A percentile compares a stretch with the other conserved stretches of the same genome.
Conservation (phyloP, 1,140 invertebrate genomes). For the Tetraneura akinire region DNA sequence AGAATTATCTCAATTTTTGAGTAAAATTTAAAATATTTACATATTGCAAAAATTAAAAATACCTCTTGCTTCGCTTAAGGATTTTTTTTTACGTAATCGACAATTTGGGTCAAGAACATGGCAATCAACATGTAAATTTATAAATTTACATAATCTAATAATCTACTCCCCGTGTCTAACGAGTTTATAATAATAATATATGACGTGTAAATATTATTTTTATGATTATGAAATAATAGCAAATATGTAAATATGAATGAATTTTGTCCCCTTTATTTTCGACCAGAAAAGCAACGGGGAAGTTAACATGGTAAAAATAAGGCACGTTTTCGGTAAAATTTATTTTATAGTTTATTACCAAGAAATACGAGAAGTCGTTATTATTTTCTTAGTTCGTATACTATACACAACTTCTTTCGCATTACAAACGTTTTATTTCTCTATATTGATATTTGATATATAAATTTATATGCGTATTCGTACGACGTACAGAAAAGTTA, state of each 20-base stretch:
- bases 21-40: too few species aligned
- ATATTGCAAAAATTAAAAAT: too few species aligned
- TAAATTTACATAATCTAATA: slow-evolving; percentile 42
- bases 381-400: slow-evolving; percentile 5
- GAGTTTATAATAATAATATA: slow-evolving; percentile 24
- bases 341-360: too few species aligned
- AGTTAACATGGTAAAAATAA: too few species aligned
- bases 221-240: too few species aligned
- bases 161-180: slow-evolving; percentile 15
- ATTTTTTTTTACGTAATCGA: slow-evolving; percentile 20
- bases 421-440: not conserved
- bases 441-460: too few species aligned
- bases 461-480: too few species aligned
- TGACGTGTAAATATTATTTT: too few species aligned
- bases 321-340: too few species aligned
- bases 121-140: slow-evolving; percentile 33
- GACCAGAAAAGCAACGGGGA: not conserved
- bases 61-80: too few species aligned
- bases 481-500: too few species aligned
- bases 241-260: slow-evolving; percentile 14
- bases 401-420: not conserved
- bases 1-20: too few species aligned
- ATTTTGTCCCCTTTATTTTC: slow-evolving; percentile 15
- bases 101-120: slow-evolving; percentile 1
- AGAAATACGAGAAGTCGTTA: not conserved